Conservation (phyloP, 2,113 vertebrate genomes). For the Damaliscus lunatus region DNA sequence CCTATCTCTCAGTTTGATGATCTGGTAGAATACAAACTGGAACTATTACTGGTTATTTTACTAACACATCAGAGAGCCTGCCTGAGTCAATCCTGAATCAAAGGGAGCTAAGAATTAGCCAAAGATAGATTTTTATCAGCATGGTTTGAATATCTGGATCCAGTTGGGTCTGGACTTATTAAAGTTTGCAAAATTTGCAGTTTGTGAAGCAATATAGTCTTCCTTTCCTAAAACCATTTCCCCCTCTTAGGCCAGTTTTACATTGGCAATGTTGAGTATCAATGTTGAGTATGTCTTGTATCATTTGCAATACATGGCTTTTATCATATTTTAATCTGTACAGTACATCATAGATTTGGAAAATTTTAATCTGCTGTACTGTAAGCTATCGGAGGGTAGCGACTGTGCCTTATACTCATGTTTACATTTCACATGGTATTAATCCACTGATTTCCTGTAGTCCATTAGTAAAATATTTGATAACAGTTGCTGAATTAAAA, state of each 20-base stretch:
- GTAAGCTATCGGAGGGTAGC: neutral
- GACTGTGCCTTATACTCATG: neutral
- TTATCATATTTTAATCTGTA: neutral
- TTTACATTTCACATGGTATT: neutral
- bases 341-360: neutral
- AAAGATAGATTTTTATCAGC: neutral
- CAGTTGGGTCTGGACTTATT: neutral
- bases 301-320: neutral
- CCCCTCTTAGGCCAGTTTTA: neutral
- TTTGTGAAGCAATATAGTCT: neutral
- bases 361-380: neutral
- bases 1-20: neutral
- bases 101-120: neutral
- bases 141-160: neutral
- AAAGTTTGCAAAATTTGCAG: neutral
- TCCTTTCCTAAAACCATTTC: neutral
- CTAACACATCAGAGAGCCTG: neutral
- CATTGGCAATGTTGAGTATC: neutral
- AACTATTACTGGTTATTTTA: neutral
- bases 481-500: neutral
- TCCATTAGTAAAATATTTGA: neutral
- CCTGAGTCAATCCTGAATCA: neutral
- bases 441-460: neutral
- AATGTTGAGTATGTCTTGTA: neutral
- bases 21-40: neutral